Evolutionary conservation across 2,888 invertebrate genomes (phyloP).

Genomic region (Poecilus cupreus): DNA sequence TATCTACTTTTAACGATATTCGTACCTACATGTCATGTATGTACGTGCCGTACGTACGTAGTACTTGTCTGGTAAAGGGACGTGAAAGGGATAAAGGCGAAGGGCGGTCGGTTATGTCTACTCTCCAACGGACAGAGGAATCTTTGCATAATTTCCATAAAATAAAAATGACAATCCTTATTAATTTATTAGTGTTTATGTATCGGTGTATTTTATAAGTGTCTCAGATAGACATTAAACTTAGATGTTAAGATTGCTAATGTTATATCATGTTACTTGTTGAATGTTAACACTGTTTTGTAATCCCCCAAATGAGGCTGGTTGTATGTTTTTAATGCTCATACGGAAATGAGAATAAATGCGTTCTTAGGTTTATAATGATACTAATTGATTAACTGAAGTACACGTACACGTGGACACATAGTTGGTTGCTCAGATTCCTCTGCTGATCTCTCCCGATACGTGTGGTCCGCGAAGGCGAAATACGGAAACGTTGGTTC

Average conservation of each 20-base stretch:
- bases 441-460: conserved; percentile 64
- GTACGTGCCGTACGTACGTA: conserved; percentile 31
- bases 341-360: conserved; percentile 59
- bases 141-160: conserved; percentile 57
- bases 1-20: conserved; percentile 66
- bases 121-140: conserved; percentile 51
- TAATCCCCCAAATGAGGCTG: conserved; percentile 44
- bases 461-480: neutral
- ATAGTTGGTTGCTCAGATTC: conserved; percentile 52
- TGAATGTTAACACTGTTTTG: conserved; percentile 65
- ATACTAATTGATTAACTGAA: conserved; percentile 23
- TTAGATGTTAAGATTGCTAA: conserved; percentile 60
- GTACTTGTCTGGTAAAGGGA: neutral
- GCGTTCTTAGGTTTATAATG: conserved; percentile 56
- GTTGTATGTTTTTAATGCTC: conserved; percentile 57
- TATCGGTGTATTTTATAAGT: conserved; percentile 69
- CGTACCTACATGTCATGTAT: conserved; percentile 71
- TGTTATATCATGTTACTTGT: conserved; percentile 66
- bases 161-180: conserved; percentile 71
- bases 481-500: neutral
- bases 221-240: conserved; percentile 66
- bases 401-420: conserved; percentile 36
- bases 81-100: conserved; percentile 2
- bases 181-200: conserved; percentile 69
- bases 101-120: conserved; percentile 24